Base-by-base conservation (phyloP, 2,888 invertebrate genomes). In the Laothoe populi region DNA sequence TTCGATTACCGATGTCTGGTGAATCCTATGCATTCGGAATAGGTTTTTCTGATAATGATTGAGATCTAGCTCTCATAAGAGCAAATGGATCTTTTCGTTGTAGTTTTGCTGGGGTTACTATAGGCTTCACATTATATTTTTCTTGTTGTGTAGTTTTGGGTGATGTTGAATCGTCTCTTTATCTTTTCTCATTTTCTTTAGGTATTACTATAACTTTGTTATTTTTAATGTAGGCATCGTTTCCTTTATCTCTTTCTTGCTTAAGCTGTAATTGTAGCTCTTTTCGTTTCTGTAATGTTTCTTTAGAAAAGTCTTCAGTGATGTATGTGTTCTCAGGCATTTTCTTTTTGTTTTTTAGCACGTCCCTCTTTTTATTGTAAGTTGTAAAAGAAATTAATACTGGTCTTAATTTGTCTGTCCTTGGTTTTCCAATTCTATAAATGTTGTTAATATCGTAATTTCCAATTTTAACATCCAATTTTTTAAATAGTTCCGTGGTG, bases 281-380 rank as follows among this genome's bases (percentile, higher is more conserved):
- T 62, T 66, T 64, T 5, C 65, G 65, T 19, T 19, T 38, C 23
- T 64, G 57, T 10, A 65, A 8, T 0, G 60, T 65, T 64, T 66
- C 65, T 59, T 66, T 66, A 1, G 68, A 63, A 38, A 63, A 68
- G 40, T 66, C 68, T 57, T 66, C 63, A 0, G 65, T 66, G 10
- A 66, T 63, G 23, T 66, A 68, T 0, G 62, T 64, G 1, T 38
- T 13, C 31, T 62, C 10, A 1, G 62, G 61, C 62, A 65, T 61
- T 40, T 66, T 61, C 0, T 13, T 64, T 57, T 65, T 68, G 24
- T 63, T 65, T 63, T 59, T 68, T n/a, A 68, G 23, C 7, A 66
- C 59, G 57, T 62, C 57, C 31, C 57, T 26, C 57, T 63, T 68
- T 21, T 65, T 64, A 13, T 26, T 21, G 10, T 19, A 49, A 8